Conservation (phyloP, 2,797 vertebrate species). For the Thaleichthys pacificus region DNA sequence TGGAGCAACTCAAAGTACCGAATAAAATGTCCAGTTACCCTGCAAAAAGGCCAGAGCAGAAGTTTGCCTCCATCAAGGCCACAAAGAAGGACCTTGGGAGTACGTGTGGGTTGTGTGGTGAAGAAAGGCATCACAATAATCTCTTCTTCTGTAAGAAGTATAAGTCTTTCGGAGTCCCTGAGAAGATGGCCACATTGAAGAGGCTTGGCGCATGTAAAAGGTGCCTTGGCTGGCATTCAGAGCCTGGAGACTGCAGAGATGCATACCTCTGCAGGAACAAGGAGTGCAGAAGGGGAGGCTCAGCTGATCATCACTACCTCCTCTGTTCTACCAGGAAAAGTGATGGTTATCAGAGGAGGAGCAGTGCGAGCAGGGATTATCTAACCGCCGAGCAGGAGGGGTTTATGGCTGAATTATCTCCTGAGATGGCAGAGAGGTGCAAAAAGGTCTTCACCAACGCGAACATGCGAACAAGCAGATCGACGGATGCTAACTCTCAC, state of each 20-base stretch:
- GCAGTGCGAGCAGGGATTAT: constrained; percentile 14
- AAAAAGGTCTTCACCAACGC: no score
- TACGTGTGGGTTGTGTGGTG: constrained; percentile 4
- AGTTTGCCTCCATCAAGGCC: background rate
- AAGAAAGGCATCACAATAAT: constrained; percentile 5
- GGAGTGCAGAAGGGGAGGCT: constrained; percentile 4
- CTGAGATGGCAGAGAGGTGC: no score
- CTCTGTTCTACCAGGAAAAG: constrained; percentile 1
- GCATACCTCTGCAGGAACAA: constrained; percentile 9
- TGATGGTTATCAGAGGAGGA: background rate
- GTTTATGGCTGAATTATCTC: no score
- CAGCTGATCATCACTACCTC: constrained; percentile 2
- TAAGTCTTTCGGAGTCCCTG: background rate
- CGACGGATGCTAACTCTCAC: no score
- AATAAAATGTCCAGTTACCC: no score
- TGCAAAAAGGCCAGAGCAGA: no score
- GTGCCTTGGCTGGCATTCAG: constrained; percentile 5
- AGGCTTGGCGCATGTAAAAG: constrained; percentile 4
- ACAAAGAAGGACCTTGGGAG: background rate
- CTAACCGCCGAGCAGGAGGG: background rate
- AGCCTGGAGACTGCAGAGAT: background rate
- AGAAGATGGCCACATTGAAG: constrained; percentile 5
- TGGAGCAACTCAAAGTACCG: background rate
- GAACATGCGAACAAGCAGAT: no score
- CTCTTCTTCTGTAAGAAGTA: background rate